These are phyloP conservation scores for Lepidurus packardi DNA, from an alignment of 1,140 invertebrate genomes.

Conservation along the genomic window DNA sequence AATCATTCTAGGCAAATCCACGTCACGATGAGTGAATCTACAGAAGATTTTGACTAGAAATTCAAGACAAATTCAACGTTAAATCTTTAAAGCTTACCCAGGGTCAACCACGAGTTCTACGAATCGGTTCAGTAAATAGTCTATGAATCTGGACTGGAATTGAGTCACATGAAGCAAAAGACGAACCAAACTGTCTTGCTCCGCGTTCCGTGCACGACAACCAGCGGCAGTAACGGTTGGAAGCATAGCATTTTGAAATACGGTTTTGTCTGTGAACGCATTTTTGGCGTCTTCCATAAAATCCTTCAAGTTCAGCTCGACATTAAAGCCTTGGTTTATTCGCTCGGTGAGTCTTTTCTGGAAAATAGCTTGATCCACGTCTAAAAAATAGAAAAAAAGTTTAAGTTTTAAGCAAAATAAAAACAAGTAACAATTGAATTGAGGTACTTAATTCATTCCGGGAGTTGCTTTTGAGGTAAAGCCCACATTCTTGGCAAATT, in stretches of 20 bases:
- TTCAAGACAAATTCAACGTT: background rate
- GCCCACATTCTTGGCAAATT: background rate
- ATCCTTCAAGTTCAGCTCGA: constrained; percentile 4
- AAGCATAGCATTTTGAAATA: constrained; percentile 3
- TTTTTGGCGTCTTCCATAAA: background rate
- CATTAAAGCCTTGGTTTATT: background rate
- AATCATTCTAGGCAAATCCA: constrained; percentile 31
- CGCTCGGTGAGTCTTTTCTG: background rate
- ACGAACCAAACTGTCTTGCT: constrained; percentile 34
- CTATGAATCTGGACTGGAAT: constrained; percentile 29
- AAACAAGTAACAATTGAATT: background rate
- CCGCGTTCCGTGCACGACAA: background rate
- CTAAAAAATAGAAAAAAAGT: background rate
- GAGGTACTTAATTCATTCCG: background rate
- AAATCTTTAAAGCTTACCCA: background rate
- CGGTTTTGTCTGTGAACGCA: background rate
- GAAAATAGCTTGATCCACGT: constrained; percentile 5
- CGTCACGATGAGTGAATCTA: background rate
- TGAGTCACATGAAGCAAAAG: constrained; percentile 27
- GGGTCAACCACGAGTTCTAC: background rate
- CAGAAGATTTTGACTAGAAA: background rate
- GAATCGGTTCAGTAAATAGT: constrained; percentile 25
- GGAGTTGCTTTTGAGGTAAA: background rate
- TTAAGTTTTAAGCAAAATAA: background rate
- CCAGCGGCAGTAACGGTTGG: background rate